These are phyloP conservation scores for Mus minutoides DNA, from an alignment of 2,797 vertebrate species.

Conservation along the genomic window DNA sequence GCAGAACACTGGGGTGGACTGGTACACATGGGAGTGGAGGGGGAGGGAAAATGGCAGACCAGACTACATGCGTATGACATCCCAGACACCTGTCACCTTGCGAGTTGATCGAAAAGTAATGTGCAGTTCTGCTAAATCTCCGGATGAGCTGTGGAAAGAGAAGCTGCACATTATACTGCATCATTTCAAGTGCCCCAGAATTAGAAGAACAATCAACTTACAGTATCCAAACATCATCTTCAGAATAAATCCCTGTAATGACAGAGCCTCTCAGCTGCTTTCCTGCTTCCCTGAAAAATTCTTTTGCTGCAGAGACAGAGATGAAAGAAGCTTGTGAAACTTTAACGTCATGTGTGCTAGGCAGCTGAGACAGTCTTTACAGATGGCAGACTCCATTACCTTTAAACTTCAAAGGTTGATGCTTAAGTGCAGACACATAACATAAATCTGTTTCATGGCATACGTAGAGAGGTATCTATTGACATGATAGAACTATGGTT, in stretches of 20 bases:
- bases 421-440: neutral
- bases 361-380: conserved; percentile 4
- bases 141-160: conserved; percentile 5
- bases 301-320: conserved; percentile 80
- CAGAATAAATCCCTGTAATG: conserved; percentile 85
- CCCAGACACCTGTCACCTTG: neutral
- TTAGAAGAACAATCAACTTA: conserved; percentile 81
- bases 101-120: neutral
- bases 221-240: conserved; percentile 85
- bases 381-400: conserved; percentile 13
- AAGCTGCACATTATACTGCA: neutral
- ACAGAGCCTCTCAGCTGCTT: conserved; percentile 82
- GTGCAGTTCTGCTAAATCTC: neutral
- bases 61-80: neutral
- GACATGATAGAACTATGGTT: neutral
- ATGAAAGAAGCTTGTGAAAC: conserved; percentile 63
- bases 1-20: neutral
- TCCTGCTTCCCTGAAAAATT: conserved; percentile 85
- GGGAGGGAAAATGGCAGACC: neutral
- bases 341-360: conserved; percentile 35
- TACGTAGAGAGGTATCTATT: neutral
- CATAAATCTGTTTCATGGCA: neutral
- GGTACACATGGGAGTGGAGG: no score
- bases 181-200: conserved; percentile 11
- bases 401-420: conserved; percentile 49